phyloP scores from a whole-genome alignment of 1,140 invertebrate genomes.

The Drosophila arizonae region DNA sequence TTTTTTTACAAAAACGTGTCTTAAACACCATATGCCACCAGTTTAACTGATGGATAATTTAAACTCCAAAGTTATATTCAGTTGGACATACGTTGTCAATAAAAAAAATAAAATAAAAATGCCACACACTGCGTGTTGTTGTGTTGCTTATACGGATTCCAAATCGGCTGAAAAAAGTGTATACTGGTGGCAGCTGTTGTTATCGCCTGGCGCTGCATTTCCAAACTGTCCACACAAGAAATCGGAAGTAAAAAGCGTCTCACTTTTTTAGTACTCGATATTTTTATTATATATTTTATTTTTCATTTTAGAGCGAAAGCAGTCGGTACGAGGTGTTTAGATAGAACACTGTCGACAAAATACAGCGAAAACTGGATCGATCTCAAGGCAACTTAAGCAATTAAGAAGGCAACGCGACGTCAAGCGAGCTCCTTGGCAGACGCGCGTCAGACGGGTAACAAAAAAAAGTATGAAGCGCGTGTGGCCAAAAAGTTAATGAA shows the following conservation, averaged over 20 bases:
- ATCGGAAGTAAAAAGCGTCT: conserved; percentile 71
- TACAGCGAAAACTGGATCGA: conserved; percentile 1
- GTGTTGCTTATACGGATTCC: conserved; percentile 71
- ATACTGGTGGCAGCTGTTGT: conserved; percentile 61
- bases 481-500: conserved; percentile 79
- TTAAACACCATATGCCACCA: conserved; percentile 46
- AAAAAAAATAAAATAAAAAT: conserved; percentile 30
- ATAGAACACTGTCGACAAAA: conserved; percentile 26
- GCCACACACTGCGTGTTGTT: conserved; percentile 56
- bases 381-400: conserved; percentile 37
- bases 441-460: conserved; percentile 62
- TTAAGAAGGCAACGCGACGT: conserved; percentile 59
- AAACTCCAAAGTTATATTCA: conserved; percentile 40
- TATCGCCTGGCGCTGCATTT: conserved; percentile 56
- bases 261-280: conserved; percentile 11
- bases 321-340: conserved; percentile 62
- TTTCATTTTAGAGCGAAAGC: background rate
- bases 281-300: background rate
- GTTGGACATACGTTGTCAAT: conserved; percentile 19
- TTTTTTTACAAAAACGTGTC: too few species aligned
- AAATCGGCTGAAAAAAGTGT: conserved; percentile 72
- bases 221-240: conserved; percentile 58
- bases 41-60: conserved; percentile 28
- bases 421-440: conserved; percentile 57
- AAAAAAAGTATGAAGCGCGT: conserved; percentile 57